Evolutionary conservation across 53 echinoderm and acorn worm genomes (phyloP), one percentile per base, ranked within the genome.

Genomic region (Temnopleurus reevesii): DNA sequence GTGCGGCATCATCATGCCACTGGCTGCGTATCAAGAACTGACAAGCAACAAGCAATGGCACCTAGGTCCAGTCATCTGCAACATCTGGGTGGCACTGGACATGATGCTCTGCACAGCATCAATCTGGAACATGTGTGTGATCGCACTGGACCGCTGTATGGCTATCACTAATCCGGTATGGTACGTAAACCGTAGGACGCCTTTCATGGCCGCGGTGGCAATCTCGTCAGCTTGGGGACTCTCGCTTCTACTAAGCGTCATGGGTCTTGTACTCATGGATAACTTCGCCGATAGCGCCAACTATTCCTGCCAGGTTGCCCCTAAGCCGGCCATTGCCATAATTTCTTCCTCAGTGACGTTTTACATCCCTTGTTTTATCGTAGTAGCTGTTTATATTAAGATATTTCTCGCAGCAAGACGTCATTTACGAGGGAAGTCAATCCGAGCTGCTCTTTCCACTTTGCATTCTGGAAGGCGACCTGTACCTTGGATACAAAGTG

Each of bases 341-440:
- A 55, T 93, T 47, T 99, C 99, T 38, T 93, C 99, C 34, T 92
- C 91, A 38, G 86, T 99, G 12, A 96, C 99, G 2, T 99, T 99
- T 80, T 99, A 94, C 57, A 92, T 99, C 21, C 99, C 99, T 0
- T 99, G 99, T 58, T 96, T 96, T 57, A 87, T 99, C 65, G 92
- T 99, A 26, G 91, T 99, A 25, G 89, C 96, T 56, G 83, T 94
- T 3, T 99, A 99, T 57, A 92, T 96, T 85, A 94, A 96, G 84
- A 99, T 99, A 51, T 99, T 94, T 85, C 92, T 92, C 31, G 94
- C 99, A 8, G 99, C 94, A 25, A 93, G 96, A 57, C 92, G 91
- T 46, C 94, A 86, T 83, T 81, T 49, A 61, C 84, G 88, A 4
- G 71, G 71, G 19, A 87, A 87, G 55, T 28, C 66, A 1, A 66